Evolutionary conservation across 2,888 invertebrate species (phyloP), one percentile per base, ranked within the genome.

Genomic region (Epinotia ramella): DNA sequence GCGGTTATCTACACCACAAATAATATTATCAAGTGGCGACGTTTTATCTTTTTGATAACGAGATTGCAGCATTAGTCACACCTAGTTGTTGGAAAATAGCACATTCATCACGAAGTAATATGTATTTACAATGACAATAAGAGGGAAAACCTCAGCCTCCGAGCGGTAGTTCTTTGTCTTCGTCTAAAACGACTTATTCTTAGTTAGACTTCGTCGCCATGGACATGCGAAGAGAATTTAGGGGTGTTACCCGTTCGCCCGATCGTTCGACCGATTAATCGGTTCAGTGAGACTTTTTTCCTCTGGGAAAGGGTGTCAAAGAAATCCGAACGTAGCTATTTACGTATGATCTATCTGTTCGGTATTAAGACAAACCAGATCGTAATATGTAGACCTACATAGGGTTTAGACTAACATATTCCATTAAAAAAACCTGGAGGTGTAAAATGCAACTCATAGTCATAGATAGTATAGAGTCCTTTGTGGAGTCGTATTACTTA

Each of bases 21-120:
- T 89, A 44, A 77, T 79, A 72, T 73, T 75, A 76, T 78, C 64
- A 70, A 46, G 44, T 24, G 44, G 44, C 70, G 66, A 62, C 68
- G 77, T 67, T 79, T 86, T 89, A 89, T 89, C 89, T 72, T 84
- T 68, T 73, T 81, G 87, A 89, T 88, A 88, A 82, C 78, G 67
- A 66, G 81, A 79, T 81, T 82, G 66, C 78, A 77, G 73, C 28
- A 64, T 79, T 79, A 77, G 73, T 78, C 76, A 77, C 60, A 68
- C 59, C 56, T 73, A 46, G 65, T 77, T 72, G 67, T 63, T 57
- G 44, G 67, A 20, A 76, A 72, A 62, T 56, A 57, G 53, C 46
- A 40, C 18, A 56, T 67, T 40, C 28, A 70, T 28, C 24, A 28
- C 33, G 24, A 33, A 44, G 63, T 63, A 57, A 46, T 69, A 63